Evolutionary conservation across 2,113 vertebrate genomes (phyloP), one percentile per base, ranked within the genome.

Genomic region (Chlamydotis undulata): DNA sequence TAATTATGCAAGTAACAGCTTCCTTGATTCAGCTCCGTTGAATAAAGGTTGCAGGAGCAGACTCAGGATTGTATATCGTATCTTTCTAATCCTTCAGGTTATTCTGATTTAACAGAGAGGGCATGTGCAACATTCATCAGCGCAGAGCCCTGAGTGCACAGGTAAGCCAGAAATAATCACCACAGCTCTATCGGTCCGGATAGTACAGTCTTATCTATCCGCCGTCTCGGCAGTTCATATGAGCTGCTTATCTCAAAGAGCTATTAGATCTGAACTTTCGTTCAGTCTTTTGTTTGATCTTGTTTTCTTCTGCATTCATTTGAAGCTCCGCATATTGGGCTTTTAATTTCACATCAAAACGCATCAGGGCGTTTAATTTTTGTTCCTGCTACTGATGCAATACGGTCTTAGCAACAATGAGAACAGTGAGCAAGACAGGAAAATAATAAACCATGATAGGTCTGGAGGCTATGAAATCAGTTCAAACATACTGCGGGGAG

Each of bases 391-490:
- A 95, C 86, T 95, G 84, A 94, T 95, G 89, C 93, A 94, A 94
- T 69, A 60, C 29, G 82, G 81, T 85, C 95, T 94, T 65, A 94
- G 95, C 87, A 94, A 96, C 83, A 83, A 22, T 94, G 89, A 97
- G 86, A 96, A 93, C 94, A 97, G 92, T 87, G 77, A 77, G 94
- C 91, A 53, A 94, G 77, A 89, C 94, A 96, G 95, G 96, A 97
- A 96, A 96, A 97, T 96, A 97, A 97, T 94, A 97, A 96, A 94
- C 92, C 76, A 53, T 77, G 93, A 84, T 92, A 84, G 93, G 96
- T 96, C 93, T 96, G 97, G 94, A 98, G 95, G 88, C 97, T 97
- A 93, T 92, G 97, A 97, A 97, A 97, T 97, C 81, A 87, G 94
- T 89, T 97, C 96, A 97, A 96, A 96, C 94, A 90, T 96, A 97